These are phyloP conservation scores for Mellilla xanthometata DNA, from an alignment of 2,888 invertebrate species.

Conservation along the genomic window DNA sequence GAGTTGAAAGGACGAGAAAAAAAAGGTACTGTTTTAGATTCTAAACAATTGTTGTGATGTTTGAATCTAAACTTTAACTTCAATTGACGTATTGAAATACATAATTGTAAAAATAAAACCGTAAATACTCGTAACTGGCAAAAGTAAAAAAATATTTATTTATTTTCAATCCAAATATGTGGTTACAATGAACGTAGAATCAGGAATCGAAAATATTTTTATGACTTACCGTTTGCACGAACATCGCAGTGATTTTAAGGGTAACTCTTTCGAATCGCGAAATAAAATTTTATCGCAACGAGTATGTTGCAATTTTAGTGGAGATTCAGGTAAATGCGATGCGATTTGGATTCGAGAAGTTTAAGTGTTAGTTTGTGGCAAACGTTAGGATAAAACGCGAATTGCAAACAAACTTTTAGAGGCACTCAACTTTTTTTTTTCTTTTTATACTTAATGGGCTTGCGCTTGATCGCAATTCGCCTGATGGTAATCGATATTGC, in stretches of 20 bases:
- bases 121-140: too few relatives aligned
- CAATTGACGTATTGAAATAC: too few relatives aligned
- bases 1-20: too few relatives aligned
- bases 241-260: slow-evolving; percentile 22
- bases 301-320: slow-evolving; percentile 29
- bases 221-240: slow-evolving; percentile 25
- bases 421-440: too few relatives aligned
- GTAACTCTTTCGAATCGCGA: slow-evolving; percentile 23
- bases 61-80: too few relatives aligned
- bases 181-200: slow-evolving; percentile 3
- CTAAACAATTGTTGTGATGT: too few relatives aligned
- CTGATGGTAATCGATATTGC: too few relatives aligned
- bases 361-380: neutral
- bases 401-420: neutral
- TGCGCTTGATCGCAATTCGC: too few relatives aligned
- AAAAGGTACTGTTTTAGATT: too few relatives aligned
- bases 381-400: neutral
- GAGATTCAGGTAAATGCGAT: slow-evolving; percentile 21
- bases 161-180: neutral
- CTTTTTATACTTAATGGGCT: too few relatives aligned
- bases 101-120: too few relatives aligned
- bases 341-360: slow-evolving; percentile 7
- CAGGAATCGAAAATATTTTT: slow-evolving; percentile 25
- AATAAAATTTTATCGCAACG: slow-evolving; percentile 29
- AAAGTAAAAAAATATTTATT: neutral